Evolutionary conservation across 2,113 vertebrate genomes (phyloP), one percentile per base, ranked within the genome.

Genomic region (Ceratotherium simum): DNA sequence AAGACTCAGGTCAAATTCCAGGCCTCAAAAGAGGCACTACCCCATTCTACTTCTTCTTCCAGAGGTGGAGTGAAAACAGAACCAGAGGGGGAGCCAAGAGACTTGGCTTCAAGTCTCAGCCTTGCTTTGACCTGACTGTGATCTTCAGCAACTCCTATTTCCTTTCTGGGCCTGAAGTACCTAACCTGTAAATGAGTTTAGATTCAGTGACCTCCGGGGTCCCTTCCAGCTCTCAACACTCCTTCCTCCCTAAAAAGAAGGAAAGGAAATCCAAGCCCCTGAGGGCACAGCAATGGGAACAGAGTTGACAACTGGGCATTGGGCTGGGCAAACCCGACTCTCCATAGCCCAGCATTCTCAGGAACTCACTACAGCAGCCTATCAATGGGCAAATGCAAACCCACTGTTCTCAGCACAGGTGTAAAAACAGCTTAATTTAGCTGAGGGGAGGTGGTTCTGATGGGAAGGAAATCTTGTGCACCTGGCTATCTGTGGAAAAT

Each of bases 1-100:
- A 96, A 96, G 70, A 69, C 76, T 42, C 17, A 3, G 23, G 23
- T 31, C 75, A 96, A 92, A 92, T 75, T 42, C 81, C 88, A 85
- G n/a, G 17, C 31, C 80, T 90, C 60, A 64, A 48, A 81, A 70
- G 70, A 90, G 14, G 10, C 46, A 54, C 60, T 69, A 95, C 23
- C n/a, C 48, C 14, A 36, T 31, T 17, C 36, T 78, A 84, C 54
- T 60, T 93, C 73, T 78, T 91, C 42, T 58, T 90, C 25, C 70
- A 73, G 33, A 56, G 1, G 25, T 29, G 10, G 51, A 82, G 25
- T 46, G 31, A 83, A 93, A 84, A 83, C 20, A 80, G 31, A 87
- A 75, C 39, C 14, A 1, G 14, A 87, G 33, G 54, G 13, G 56
- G 18, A 70, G 6, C 46, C 90, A 48, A 81, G 3, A 81, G n/a